These are phyloP conservation scores for Oscheius sp. DNA, from an alignment of 2,888 invertebrate species.

Conservation along the genomic window DNA sequence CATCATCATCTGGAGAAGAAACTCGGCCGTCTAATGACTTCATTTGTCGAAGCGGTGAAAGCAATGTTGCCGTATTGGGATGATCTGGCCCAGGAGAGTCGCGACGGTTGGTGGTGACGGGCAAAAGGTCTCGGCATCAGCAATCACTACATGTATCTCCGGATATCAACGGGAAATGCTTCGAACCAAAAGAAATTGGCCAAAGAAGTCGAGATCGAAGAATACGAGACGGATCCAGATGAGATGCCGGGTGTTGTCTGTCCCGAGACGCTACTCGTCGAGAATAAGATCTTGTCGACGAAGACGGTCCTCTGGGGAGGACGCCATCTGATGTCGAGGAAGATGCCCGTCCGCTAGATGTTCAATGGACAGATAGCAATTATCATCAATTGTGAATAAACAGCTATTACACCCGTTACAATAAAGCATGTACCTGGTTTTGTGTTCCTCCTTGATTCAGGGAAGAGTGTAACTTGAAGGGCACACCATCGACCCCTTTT, in stretches of 20 bases:
- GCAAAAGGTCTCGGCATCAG: conserved; percentile 16
- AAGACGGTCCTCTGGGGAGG: conserved; percentile 3
- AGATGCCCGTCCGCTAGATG: not conserved
- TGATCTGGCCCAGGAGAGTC: not conserved
- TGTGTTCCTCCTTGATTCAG: not conserved
- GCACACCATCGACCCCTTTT: conserved; percentile 39
- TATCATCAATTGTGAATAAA: not conserved
- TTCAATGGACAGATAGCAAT: not conserved
- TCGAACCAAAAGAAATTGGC: not conserved
- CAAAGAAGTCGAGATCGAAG: conserved; percentile 11
- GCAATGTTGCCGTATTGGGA: conserved; percentile 29
- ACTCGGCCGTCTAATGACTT: conserved; percentile 12
- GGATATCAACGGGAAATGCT: not conserved
- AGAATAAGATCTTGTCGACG: not conserved
- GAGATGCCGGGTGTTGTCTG: conserved; percentile 27
- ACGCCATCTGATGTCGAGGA: conserved; percentile 23
- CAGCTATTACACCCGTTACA: not conserved
- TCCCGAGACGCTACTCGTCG: not conserved
- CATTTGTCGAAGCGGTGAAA: conserved; percentile 21
- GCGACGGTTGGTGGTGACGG: conserved; percentile 5
- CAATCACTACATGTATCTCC: conserved; percentile 29
- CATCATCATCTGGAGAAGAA: conserved; percentile 17
- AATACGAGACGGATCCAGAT: conserved; percentile 33
- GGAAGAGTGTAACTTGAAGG: conserved; percentile 34
- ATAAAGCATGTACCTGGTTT: conserved; percentile 1